Conservation (phyloP, 2,888 invertebrate species). For the Caenorhabditis becei region DNA sequence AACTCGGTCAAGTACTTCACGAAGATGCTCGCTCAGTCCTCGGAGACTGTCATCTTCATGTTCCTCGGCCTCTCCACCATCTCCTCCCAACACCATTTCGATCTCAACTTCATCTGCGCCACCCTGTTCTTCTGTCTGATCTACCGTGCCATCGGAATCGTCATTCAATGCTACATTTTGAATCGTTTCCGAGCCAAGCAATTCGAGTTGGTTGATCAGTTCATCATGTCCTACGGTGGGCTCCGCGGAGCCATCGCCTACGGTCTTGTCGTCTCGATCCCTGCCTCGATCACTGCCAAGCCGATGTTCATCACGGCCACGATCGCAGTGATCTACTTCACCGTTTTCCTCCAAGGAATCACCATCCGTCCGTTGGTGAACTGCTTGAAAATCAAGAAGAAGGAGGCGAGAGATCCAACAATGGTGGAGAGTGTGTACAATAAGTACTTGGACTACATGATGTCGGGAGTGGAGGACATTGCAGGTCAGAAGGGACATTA, state of each 20-base stretch:
- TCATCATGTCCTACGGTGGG: conserved; percentile 97
- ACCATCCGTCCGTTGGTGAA: conserved; percentile 97
- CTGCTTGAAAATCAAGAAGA: conserved; percentile 93
- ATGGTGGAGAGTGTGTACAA: conserved; percentile 98
- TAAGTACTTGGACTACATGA: conserved; percentile 95
- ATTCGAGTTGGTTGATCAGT: conserved; percentile 84
- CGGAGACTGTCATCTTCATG: conserved; percentile 89
- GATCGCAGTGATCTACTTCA: conserved; percentile 98
- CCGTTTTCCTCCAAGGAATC: conserved; percentile 98
- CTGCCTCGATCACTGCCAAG: conserved; percentile 89
- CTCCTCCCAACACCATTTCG: conserved; percentile 93
- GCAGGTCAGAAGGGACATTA: conserved; percentile 90
- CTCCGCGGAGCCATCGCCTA: conserved; percentile 97
- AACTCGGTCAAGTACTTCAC: conserved; percentile 98
- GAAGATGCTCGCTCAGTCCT: conserved; percentile 97
- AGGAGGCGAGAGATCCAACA: conserved; percentile 91
- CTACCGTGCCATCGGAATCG: conserved; percentile 94
- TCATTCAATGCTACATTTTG: conserved; percentile 91
- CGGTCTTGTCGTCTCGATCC: conserved; percentile 91
- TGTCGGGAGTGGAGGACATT: conserved; percentile 97
- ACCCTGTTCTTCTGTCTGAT: conserved; percentile 94
- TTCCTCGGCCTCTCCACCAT: conserved; percentile 97
- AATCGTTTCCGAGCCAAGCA: conserved; percentile 88
- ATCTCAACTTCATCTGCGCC: conserved; percentile 92
- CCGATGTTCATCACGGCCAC: conserved; percentile 94